Evolutionary conservation across 2,797 vertebrate species (phyloP).

Genomic region (Gadopsis marmoratus): DNA sequence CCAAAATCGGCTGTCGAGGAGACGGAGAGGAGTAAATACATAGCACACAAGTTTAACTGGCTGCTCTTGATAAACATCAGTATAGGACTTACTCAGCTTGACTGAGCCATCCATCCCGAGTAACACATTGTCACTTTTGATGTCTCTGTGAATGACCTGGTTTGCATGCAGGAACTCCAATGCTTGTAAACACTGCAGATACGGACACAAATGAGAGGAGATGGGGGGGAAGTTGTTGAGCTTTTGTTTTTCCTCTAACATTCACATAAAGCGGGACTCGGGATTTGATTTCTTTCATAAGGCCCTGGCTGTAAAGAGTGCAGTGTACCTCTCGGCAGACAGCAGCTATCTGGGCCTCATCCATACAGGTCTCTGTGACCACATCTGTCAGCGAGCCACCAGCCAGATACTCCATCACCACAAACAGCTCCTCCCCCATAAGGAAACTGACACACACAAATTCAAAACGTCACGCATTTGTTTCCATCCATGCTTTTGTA

Average conservation of each 20-base stretch:
- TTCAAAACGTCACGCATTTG: background rate
- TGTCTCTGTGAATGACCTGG: slow-evolving; percentile 99
- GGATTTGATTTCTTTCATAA: background rate
- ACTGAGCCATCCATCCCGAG: slow-evolving; percentile 99
- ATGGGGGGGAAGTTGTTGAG: background rate
- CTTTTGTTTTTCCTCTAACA: background rate
- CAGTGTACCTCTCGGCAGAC: slow-evolving; percentile 93
- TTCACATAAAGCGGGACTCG: background rate
- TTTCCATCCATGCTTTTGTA: background rate
- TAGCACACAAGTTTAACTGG: background rate
- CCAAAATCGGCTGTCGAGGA: slow-evolving; percentile 93
- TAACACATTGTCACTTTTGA: slow-evolving; percentile 98
- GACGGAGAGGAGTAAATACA: slow-evolving; percentile 14
- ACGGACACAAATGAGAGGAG: slow-evolving; percentile 26
- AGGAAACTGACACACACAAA: slow-evolving; percentile 84
- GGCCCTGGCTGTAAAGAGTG: background rate
- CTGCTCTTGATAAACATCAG: background rate
- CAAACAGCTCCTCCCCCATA: slow-evolving; percentile 96
- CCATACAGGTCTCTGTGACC: slow-evolving; percentile 99
- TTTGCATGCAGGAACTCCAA: slow-evolving; percentile 97
- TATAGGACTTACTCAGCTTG: slow-evolving; percentile 92
- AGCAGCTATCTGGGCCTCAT: slow-evolving; percentile 97
- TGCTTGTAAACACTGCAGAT: slow-evolving; percentile 94
- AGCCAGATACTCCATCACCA: slow-evolving; percentile 98
- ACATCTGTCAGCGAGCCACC: slow-evolving; percentile 98